Percentiles rank a stretch among this genome's conserved stretches.
Conservation (phyloP, 1,140 invertebrate species). For the Lamellibrachia luymesi region DNA sequence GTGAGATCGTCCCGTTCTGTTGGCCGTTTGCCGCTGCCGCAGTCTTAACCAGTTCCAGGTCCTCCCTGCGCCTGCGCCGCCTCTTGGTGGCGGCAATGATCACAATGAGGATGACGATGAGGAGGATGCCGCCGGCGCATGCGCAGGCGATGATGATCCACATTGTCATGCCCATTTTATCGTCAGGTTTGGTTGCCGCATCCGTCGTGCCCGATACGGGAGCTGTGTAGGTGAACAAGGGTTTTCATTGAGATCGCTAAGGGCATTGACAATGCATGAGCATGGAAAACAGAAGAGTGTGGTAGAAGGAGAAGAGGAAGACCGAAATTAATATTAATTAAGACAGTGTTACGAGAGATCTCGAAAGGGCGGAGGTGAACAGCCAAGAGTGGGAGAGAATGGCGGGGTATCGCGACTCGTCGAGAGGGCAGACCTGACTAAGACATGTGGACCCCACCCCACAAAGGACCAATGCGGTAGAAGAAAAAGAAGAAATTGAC, state of each 20-base stretch:
- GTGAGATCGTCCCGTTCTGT: not conserved
- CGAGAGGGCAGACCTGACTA: not conserved
- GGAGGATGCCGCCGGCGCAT: not conserved
- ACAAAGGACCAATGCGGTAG: not conserved
- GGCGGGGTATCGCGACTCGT: no score
- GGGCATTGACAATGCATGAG: no score
- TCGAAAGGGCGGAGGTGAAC: no score
- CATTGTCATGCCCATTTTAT: not conserved
- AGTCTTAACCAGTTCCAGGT: not conserved
- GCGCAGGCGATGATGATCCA: not conserved
- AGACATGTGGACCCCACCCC: not conserved
- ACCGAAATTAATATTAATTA: no score
- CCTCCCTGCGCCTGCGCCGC: not conserved
- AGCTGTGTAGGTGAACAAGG: not conserved
- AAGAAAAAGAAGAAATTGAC: not conserved
- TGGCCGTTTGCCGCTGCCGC: not conserved
- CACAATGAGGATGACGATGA: not conserved
- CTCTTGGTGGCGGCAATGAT: not conserved
- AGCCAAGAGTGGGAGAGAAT: no score
- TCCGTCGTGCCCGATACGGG: not conserved
- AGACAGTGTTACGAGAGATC: no score
- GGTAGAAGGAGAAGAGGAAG: no score
- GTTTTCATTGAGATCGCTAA: not conserved
- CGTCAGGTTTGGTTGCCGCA: no score
- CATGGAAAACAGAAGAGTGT: no score